A percentile compares a stretch with the other conserved stretches of the same genome.
These are phyloP conservation scores for pig (Sus scrofa) DNA, from an alignment of 2,113 vertebrate genomes.

Conservation along the genomic window DNA sequence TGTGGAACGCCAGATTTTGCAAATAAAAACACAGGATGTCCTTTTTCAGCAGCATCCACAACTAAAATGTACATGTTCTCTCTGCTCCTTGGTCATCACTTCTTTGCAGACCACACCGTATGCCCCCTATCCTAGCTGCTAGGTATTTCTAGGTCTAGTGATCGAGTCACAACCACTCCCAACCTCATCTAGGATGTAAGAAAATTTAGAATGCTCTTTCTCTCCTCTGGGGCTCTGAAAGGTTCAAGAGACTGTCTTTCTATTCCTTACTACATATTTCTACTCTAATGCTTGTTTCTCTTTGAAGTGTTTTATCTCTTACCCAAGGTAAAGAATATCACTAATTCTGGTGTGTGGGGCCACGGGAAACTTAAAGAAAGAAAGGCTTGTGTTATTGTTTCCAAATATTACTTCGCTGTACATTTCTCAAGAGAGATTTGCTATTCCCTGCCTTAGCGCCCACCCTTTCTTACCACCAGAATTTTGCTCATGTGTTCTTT, in stretches of 20 bases:
- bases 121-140: background rate
- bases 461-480: background rate
- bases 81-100: background rate
- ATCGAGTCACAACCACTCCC: background rate
- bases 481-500: background rate
- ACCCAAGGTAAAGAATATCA: slow-evolving; percentile 5
- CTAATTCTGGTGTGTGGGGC: background rate
- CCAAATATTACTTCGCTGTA: slow-evolving; percentile 14
- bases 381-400: slow-evolving; percentile 11
- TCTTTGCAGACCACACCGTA: background rate
- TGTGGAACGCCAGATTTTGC: background rate
- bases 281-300: slow-evolving; percentile 23
- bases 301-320: slow-evolving; percentile 26
- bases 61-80: background rate
- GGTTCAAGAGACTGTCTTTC: background rate
- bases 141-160: background rate
- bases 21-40: background rate
- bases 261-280: background rate
- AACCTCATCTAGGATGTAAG: background rate
- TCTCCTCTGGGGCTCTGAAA: background rate
- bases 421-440: background rate
- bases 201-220: background rate
- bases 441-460: background rate
- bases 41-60: background rate
- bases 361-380: slow-evolving; percentile 39